Conservation (phyloP, 2,888 invertebrate genomes). For the Ochropleura plecta region DNA sequence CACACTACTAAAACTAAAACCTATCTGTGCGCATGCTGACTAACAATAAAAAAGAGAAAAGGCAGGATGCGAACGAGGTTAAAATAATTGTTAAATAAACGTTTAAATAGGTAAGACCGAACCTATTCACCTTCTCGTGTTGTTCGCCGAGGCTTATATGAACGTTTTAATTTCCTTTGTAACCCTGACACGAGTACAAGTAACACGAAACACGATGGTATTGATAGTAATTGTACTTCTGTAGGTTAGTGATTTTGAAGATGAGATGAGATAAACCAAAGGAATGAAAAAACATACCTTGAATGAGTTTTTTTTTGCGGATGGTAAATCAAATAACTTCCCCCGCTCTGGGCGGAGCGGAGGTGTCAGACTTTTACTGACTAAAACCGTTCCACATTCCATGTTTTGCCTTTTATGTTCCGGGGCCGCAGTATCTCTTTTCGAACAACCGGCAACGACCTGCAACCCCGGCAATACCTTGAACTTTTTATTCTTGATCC, state of each 20-base stretch:
- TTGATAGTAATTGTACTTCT: conserved; percentile 40
- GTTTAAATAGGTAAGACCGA: conserved; percentile 55
- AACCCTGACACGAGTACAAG: conserved; percentile 60
- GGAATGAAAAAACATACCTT: no score
- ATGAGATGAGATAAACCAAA: no score
- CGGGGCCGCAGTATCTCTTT: no score
- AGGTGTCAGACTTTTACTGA: no score
- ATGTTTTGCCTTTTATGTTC: no score
- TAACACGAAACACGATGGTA: conserved; percentile 36
- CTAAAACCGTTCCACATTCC: no score
- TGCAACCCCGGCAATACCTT: no score
- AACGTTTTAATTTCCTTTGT: conserved; percentile 58
- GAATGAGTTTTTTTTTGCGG: no score
- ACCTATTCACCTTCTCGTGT: conserved; percentile 63
- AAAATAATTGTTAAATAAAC: conserved; percentile 53
- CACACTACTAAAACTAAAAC: not conserved
- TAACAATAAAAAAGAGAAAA: conserved; percentile 61
- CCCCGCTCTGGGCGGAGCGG: no score
- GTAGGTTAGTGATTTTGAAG: conserved; percentile 33
- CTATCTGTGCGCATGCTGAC: not conserved
- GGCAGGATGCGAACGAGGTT: conserved; percentile 71
- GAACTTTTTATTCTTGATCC: no score
- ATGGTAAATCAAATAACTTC: no score
- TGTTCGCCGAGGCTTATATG: conserved; percentile 9
- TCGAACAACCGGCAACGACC: no score